These are phyloP conservation scores for Drosophila kambysellisi DNA, from an alignment of 2,888 invertebrate genomes.

Conservation along the genomic window DNA sequence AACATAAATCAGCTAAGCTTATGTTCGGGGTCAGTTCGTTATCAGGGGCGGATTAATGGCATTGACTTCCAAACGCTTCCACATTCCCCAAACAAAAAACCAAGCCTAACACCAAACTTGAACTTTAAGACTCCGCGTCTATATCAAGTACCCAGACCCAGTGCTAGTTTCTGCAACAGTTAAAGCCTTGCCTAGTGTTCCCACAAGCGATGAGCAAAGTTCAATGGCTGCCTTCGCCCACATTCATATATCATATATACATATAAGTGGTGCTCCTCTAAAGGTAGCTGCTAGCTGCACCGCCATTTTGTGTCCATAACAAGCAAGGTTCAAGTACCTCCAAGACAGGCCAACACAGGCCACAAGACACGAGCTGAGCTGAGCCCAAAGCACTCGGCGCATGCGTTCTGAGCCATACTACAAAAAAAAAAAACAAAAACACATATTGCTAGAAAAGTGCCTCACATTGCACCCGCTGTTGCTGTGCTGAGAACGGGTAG, in stretches of 20 bases:
- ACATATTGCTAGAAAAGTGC: slow-evolving; percentile 53
- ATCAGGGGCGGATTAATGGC: slow-evolving; percentile 37
- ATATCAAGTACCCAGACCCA: background rate
- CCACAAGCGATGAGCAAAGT: slow-evolving; percentile 39
- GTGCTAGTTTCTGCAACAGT: background rate
- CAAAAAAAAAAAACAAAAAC: slow-evolving; percentile 7
- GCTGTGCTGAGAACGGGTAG: background rate
- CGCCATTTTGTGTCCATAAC: slow-evolving; percentile 68
- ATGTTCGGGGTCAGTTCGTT: slow-evolving; percentile 42
- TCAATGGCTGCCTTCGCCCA: slow-evolving; percentile 64
- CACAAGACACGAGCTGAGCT: slow-evolving; percentile 30
- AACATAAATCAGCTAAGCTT: slow-evolving; percentile 72
- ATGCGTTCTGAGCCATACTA: slow-evolving; percentile 60
- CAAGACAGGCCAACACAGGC: slow-evolving; percentile 4
- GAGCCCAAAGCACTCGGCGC: slow-evolving; percentile 55
- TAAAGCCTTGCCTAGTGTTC: slow-evolving; percentile 30
- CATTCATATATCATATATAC: slow-evolving; percentile 63
- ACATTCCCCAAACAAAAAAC: slow-evolving; percentile 11
- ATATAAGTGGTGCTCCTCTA: slow-evolving; percentile 31
- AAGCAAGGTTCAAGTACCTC: slow-evolving; percentile 76
- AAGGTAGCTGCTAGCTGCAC: slow-evolving; percentile 46
- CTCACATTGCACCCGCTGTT: slow-evolving; percentile 56
- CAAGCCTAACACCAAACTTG: slow-evolving; percentile 14
- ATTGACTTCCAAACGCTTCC: slow-evolving; percentile 4
- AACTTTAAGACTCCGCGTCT: slow-evolving; percentile 9